A percentile compares a stretch with the other conserved stretches of the same genome.
Evolutionary conservation across 2,888 invertebrate species (phyloP).

Genomic region (Linyphia triangularis): DNA sequence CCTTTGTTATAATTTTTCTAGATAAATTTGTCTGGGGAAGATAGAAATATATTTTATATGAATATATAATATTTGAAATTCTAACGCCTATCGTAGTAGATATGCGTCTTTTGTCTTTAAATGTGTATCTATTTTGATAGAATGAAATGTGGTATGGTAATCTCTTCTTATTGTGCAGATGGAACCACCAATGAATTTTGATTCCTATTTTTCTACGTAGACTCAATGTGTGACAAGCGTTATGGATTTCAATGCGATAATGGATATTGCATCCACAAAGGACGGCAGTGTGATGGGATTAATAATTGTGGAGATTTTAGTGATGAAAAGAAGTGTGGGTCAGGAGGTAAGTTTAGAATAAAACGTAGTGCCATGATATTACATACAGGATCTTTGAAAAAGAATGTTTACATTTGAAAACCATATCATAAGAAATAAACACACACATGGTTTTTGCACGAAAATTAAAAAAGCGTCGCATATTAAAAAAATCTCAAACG

Average conservation of each 20-base stretch:
- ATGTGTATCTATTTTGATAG: too few species aligned
- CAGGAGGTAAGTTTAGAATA: conserved; percentile 9
- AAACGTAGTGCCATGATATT: too few species aligned
- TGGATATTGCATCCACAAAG: conserved; percentile 24
- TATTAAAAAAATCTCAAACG: too few species aligned
- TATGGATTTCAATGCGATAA: conserved; percentile 21
- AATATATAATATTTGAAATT: not conserved
- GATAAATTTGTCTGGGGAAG: not conserved
- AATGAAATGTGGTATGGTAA: too few species aligned
- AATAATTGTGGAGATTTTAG: conserved; percentile 56
- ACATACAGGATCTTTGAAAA: too few species aligned
- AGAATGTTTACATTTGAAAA: too few species aligned
- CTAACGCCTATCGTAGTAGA: too few species aligned
- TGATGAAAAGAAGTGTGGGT: conserved; percentile 14
- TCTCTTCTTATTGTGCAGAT: not conserved
- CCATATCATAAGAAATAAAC: too few species aligned
- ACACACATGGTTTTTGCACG: too few species aligned
- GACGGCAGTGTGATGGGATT: conserved; percentile 10
- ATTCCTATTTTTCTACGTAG: not conserved
- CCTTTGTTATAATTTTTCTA: too few species aligned
- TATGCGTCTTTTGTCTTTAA: too few species aligned
- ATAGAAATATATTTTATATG: not conserved
- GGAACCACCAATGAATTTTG: not conserved
- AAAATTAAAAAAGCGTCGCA: too few species aligned
- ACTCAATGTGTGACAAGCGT: not conserved